Evolutionary conservation across 1,140 invertebrate genomes (phyloP).

Genomic region (Aradophagus sp.): DNA sequence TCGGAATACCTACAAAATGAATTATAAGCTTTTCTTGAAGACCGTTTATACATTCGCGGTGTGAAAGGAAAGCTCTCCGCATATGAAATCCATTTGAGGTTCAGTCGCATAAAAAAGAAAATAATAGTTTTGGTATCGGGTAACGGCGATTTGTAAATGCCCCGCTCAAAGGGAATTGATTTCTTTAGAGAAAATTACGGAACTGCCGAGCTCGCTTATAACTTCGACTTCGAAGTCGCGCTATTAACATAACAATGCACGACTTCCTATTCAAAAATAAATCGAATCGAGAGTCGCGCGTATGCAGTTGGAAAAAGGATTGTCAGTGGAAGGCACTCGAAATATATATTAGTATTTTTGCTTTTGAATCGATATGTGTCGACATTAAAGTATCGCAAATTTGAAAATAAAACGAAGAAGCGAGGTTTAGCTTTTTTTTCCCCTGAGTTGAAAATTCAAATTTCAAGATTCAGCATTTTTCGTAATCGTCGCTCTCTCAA

Average conservation of each 20-base stretch:
- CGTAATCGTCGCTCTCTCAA: too few species aligned
- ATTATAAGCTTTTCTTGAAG: too few species aligned
- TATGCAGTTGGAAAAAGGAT: slow-evolving; percentile 22
- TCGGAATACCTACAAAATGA: too few species aligned
- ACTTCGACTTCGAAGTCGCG: slow-evolving; percentile 13
- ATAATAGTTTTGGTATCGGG: slow-evolving; percentile 28
- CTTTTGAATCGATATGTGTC: not conserved
- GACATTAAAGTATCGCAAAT: not conserved
- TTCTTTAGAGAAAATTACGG: slow-evolving; percentile 41
- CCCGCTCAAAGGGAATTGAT: slow-evolving; percentile 33
- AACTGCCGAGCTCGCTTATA: slow-evolving; percentile 32
- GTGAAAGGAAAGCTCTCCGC: not conserved
- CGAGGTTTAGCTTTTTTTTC: slow-evolving; percentile 2
- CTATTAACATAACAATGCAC: slow-evolving; percentile 43
- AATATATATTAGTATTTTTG: slow-evolving; percentile 42
- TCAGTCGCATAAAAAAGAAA: slow-evolving; percentile 22
- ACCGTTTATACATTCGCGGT: too few species aligned
- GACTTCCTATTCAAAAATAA: slow-evolving; percentile 41
- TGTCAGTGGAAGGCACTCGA: slow-evolving; percentile 24
- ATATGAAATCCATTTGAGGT: slow-evolving; percentile 10
- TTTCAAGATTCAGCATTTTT: too few species aligned
- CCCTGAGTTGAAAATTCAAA: not conserved
- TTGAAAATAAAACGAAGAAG: not conserved
- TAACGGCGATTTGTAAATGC: slow-evolving; percentile 37
- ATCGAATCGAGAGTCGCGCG: slow-evolving; percentile 20